phyloP scores from a whole-genome alignment of 2,113 vertebrate species.

The Trichechus manatus region DNA sequence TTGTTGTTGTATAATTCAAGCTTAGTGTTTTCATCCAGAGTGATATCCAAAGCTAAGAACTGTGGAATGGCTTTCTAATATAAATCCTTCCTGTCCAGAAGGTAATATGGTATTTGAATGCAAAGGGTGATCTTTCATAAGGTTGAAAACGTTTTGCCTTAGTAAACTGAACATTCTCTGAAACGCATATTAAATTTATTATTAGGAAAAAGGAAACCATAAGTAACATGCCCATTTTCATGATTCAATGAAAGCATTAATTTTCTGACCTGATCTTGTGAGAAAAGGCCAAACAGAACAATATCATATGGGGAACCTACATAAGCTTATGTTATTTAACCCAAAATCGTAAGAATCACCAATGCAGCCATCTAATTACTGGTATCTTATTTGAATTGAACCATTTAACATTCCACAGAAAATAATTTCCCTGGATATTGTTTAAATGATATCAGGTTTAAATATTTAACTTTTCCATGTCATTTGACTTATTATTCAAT shows the following conservation, averaged over 20 bases:
- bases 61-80: neutral
- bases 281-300: neutral
- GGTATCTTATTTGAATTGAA: neutral
- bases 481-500: slow-evolving; percentile 48
- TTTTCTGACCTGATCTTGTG: slow-evolving; percentile 22
- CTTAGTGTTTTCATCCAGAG: neutral
- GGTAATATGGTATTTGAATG: neutral
- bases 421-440: neutral
- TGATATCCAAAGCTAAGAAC: neutral
- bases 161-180: neutral
- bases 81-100: neutral
- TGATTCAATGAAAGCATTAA: slow-evolving; percentile 4
- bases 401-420: neutral
- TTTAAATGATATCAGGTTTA: neutral
- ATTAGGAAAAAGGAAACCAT: neutral
- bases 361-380: neutral
- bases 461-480: slow-evolving; percentile 36
- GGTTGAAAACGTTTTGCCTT: slow-evolving; percentile 2
- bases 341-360: neutral
- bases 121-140: neutral
- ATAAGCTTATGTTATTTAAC: neutral
- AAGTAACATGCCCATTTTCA: neutral
- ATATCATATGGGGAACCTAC: neutral
- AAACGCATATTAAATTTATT: neutral
- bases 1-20: neutral